Evolutionary conservation across 92 coral and sea anemone species (phyloP).

Genomic region (Hydrozoanthus gracilis): DNA sequence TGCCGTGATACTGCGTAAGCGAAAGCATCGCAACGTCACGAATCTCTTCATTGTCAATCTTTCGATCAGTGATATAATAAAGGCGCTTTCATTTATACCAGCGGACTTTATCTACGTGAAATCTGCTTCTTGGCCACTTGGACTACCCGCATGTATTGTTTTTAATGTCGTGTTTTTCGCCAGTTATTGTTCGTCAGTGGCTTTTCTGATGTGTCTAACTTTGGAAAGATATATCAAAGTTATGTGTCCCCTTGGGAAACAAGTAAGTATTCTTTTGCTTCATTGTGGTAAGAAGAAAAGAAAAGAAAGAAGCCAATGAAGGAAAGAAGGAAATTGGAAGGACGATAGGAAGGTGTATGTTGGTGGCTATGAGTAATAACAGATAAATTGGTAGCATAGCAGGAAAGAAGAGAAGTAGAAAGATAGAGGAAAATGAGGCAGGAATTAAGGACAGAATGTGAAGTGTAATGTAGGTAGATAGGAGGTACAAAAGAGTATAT

Average conservation of each 20-base stretch:
- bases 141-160: neutral
- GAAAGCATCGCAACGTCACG: slow-evolving; percentile 20
- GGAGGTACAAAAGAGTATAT: too few species aligned
- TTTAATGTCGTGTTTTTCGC: neutral
- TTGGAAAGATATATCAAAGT: slow-evolving; percentile 25
- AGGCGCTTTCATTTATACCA: neutral
- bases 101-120: neutral
- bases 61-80: slow-evolving; percentile 24
- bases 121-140: slow-evolving; percentile 8
- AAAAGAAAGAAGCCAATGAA: too few species aligned
- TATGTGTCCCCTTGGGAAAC: neutral
- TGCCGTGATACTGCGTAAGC: neutral
- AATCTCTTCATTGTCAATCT: neutral
- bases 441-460: too few species aligned
- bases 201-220: neutral
- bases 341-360: too few species aligned
- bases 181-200: neutral
- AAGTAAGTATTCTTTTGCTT: neutral
- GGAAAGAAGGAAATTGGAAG: too few species aligned
- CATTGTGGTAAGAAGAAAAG: too few species aligned
- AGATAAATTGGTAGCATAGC: too few species aligned
- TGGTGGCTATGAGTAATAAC: too few species aligned
- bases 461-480: too few species aligned
- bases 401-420: too few species aligned
- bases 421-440: too few species aligned